A percentile compares a stretch with the other conserved stretches of the same genome.
Evolutionary conservation across 1,140 invertebrate genomes (phyloP).

Genomic region (Drosophila tani): DNA sequence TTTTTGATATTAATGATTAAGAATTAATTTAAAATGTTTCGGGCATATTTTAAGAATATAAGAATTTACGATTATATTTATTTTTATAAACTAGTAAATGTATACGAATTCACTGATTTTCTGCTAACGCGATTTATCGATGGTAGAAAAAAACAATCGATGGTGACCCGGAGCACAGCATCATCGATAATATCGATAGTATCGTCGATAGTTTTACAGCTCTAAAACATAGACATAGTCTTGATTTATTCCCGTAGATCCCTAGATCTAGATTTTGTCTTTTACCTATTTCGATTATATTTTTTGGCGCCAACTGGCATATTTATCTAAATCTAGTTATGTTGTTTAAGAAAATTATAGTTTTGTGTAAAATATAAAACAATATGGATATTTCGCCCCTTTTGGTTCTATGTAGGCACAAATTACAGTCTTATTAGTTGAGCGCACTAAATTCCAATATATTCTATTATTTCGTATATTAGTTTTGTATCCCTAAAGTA

Average conservation of each 20-base stretch:
- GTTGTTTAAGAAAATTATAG: background rate
- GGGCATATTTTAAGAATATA: no score
- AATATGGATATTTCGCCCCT: background rate
- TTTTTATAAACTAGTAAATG: no score
- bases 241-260: slow-evolving; percentile 15
- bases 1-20: no score
- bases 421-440: slow-evolving; percentile 9
- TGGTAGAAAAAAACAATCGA: no score
- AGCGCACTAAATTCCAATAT: slow-evolving; percentile 25
- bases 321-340: background rate
- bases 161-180: no score
- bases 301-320: background rate
- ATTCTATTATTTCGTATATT: slow-evolving; percentile 8
- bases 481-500: background rate
- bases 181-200: no score
- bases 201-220: no score
- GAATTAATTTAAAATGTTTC: no score
- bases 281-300: slow-evolving; percentile 1
- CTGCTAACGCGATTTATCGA: no score
- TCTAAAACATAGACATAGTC: background rate
- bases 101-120: no score
- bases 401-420: slow-evolving; percentile 40
- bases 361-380: background rate
- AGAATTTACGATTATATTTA: no score
- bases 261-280: slow-evolving; percentile 7